Evolutionary conservation across 2,113 vertebrate species (phyloP), one percentile per base, ranked within the genome.

Genomic region (Brachypteracias leptosomus): DNA sequence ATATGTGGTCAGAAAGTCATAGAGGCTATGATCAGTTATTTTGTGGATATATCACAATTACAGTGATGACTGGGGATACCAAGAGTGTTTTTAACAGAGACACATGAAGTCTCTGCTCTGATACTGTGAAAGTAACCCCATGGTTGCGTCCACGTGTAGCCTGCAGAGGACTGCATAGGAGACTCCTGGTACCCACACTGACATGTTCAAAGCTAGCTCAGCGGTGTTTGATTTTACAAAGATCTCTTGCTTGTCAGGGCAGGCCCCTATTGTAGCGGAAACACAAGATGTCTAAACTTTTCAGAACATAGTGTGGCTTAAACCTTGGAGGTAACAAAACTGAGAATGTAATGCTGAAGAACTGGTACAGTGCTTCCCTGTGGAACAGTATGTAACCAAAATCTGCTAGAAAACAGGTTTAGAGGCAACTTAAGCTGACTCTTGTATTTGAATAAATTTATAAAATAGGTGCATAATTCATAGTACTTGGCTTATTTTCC

Each of bases 111-210:
- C 16, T 78, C 10, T 73, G 12, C 18, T 80, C 24, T 72, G 18
- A 5, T 51, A 10, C 11, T 33, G 0, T 10, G 14, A 38, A 44
- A 78, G 6, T 62, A 21, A n/a, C 6, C 5, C 15, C 6, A 10
- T 21, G 46, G 14, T 86, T 8, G 10, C 52, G 75, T 54, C 24
- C 1, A 1, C 4, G 21, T 24, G 16, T 22, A 75, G 22, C 15
- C 38, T 61, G 9, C 20, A 33, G 51, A 57, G 12, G 20, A 29
- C 29, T 9, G 4, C 20, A 14, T 22, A 31, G 13, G 19, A 57
- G 6, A 47, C 49, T 80, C 16, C 70, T 38, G 9, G 29, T 51
- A 21, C 5, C 17, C 11, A 16, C 3, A 1, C 11, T 28, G 22
- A 51, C 29, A 31, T 46, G 8, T 67, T 61, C 42, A 83, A 35